phyloP scores from a whole-genome alignment of 1,140 invertebrate genomes.

The Hyposmocoma kahamanoa region DNA sequence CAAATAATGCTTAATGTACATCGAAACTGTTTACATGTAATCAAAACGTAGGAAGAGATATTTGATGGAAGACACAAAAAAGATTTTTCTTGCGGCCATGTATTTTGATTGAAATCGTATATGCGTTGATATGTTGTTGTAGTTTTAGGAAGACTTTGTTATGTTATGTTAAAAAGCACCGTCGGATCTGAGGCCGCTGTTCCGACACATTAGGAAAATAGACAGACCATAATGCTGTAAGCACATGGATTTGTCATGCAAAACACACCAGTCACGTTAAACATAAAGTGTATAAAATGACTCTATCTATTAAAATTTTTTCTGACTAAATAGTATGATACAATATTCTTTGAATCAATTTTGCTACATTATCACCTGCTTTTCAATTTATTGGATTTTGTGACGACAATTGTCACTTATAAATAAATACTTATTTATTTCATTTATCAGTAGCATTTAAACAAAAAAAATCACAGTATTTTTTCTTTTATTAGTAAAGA shows the following conservation, averaged over 20 bases:
- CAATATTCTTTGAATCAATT: no score
- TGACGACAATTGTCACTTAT: no score
- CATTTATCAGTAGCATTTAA: no score
- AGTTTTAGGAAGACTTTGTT: slow-evolving; percentile 47
- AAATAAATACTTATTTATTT: neutral
- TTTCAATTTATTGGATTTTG: no score
- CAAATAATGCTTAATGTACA: no score
- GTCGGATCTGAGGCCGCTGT: slow-evolving; percentile 30
- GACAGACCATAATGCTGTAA: slow-evolving; percentile 39
- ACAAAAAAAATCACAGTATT: no score
- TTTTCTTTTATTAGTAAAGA: no score
- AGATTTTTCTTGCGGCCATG: slow-evolving; percentile 26
- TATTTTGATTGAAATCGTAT: slow-evolving; percentile 41
- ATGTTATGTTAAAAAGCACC: slow-evolving; percentile 58
- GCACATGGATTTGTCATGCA: neutral
- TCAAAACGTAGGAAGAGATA: slow-evolving; percentile 29
- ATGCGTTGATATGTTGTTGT: slow-evolving; percentile 55
- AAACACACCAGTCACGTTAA: neutral
- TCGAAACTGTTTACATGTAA: slow-evolving; percentile 28
- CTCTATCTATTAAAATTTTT: no score
- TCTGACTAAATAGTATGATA: no score
- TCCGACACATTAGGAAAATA: slow-evolving; percentile 59
- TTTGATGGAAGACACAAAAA: slow-evolving; percentile 46
- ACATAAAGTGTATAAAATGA: neutral
- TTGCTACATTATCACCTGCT: no score